Conservation (phyloP, 1,140 invertebrate species). For the Bradynema listronoti region DNA sequence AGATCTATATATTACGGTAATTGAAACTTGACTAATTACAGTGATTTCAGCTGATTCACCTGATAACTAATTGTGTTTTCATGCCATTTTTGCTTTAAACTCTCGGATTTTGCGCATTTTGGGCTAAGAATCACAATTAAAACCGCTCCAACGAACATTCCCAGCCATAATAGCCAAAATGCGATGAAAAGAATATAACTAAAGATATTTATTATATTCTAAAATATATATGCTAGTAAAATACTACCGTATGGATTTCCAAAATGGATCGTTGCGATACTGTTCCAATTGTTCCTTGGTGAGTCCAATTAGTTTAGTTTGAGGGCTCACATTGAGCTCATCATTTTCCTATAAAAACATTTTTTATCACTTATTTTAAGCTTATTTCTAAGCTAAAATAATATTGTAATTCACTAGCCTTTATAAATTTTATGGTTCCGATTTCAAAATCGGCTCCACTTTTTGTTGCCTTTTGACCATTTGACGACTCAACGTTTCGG, state of each 20-base stretch:
- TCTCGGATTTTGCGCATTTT: constrained; percentile 50
- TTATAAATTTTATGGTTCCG: too few relatives aligned
- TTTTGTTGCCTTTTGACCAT: too few relatives aligned
- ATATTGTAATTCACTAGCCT: too few relatives aligned
- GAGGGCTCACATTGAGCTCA: too few relatives aligned
- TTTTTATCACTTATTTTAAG: too few relatives aligned
- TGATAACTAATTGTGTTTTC: constrained; percentile 49
- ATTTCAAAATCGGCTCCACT: too few relatives aligned
- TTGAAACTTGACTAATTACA: constrained; percentile 8
- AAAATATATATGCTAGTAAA: neutral
- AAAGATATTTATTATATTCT: constrained; percentile 12
- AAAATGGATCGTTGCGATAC: constrained; percentile 55
- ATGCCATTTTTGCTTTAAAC: constrained; percentile 41
- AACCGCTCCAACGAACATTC: constrained; percentile 54
- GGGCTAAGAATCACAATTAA: constrained; percentile 55
- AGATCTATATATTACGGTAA: constrained; percentile 25
- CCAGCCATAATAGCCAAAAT: constrained; percentile 54
- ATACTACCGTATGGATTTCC: constrained; percentile 50
- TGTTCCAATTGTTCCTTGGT: constrained; percentile 56
- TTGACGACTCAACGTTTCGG: too few relatives aligned
- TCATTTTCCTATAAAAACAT: too few relatives aligned
- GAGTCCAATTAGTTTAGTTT: constrained; percentile 50
- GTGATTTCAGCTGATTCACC: too few relatives aligned
- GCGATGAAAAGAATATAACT: constrained; percentile 41
- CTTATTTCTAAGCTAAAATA: too few relatives aligned